phyloP scores from a whole-genome alignment of 2,888 invertebrate species.

The Hydrotaea cyrtoneurina region DNA sequence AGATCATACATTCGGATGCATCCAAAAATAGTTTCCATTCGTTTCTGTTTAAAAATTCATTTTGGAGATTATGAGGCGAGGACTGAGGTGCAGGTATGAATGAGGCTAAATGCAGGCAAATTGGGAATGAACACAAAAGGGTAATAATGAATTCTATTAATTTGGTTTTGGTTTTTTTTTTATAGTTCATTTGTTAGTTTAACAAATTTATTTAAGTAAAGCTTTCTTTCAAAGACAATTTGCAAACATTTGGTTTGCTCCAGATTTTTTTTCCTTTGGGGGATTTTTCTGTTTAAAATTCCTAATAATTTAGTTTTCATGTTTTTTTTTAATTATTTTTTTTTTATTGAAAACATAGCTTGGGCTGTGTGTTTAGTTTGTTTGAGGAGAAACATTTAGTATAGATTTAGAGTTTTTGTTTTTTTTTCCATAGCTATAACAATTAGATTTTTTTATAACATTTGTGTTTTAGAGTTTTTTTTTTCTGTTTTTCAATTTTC shows the following conservation, averaged over 20 bases:
- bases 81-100: background rate
- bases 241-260: background rate
- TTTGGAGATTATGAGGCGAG: background rate
- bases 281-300: constrained; percentile 8
- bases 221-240: constrained; percentile 16
- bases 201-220: constrained; percentile 14
- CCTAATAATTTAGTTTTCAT: constrained; percentile 26
- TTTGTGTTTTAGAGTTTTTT: constrained; percentile 46
- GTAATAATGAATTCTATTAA: background rate
- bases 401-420: constrained; percentile 46
- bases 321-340: background rate
- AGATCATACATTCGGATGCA: background rate
- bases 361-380: background rate
- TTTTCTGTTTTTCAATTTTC: constrained; percentile 45
- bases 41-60: background rate
- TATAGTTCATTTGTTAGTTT: background rate
- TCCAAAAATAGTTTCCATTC: constrained; percentile 22
- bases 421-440: constrained; percentile 19
- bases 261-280: background rate
- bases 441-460: constrained; percentile 49
- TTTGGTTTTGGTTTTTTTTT: background rate
- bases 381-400: constrained; percentile 36
- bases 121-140: constrained; percentile 6
- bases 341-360: background rate
- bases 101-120: background rate